These are phyloP conservation scores for Anadara kagoshimensis DNA, from an alignment of 1,140 invertebrate genomes.

Conservation along the genomic window DNA sequence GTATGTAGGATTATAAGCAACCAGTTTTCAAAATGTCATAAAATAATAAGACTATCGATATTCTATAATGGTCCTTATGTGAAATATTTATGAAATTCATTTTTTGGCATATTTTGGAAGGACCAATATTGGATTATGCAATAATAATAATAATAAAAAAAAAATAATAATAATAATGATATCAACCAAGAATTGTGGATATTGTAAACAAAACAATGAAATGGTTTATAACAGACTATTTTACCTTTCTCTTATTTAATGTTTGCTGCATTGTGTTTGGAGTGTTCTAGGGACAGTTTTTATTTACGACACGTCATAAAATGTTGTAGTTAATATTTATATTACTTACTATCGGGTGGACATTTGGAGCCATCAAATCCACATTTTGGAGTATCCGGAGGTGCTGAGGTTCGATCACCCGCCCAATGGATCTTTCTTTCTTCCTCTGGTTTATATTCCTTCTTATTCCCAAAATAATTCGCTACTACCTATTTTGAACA, in stretches of 20 bases:
- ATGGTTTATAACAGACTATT: background rate
- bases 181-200: background rate
- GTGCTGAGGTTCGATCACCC: constrained; percentile 82
- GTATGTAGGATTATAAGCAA: background rate
- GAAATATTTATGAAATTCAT: no score
- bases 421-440: constrained; percentile 90
- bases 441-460: constrained; percentile 79
- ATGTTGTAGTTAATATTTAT: background rate
- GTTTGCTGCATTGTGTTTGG: no score
- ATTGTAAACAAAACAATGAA: background rate
- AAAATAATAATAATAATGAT: no score
- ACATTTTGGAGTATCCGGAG: constrained; percentile 89
- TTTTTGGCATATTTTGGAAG: no score
- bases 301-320: no score
- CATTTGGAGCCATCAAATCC: constrained; percentile 95
- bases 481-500: constrained; percentile 82
- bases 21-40: background rate
- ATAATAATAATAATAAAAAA: no score
- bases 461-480: constrained; percentile 87
- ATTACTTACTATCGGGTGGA: constrained; percentile 75
- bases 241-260: no score
- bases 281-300: no score
- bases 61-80: no score
- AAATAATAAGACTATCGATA: no score
- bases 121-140: no score